Conservation (phyloP, 2,888 invertebrate species). For the Philereme vetulata region DNA sequence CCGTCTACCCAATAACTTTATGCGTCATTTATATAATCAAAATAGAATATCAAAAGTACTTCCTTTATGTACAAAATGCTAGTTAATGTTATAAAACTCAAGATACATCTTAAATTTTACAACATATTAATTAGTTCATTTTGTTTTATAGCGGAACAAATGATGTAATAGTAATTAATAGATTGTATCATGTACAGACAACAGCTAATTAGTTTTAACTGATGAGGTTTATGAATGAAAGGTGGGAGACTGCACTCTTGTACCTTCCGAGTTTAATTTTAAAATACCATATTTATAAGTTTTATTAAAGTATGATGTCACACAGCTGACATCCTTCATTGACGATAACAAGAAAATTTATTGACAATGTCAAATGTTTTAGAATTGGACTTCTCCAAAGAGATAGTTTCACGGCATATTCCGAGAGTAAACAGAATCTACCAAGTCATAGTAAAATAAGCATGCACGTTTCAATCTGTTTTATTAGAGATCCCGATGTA, state of each 20-base stretch:
- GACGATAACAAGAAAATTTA: no score
- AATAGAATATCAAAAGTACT: slow-evolving; percentile 10
- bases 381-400: no score
- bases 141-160: slow-evolving; percentile 28
- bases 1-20: neutral
- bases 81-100: slow-evolving; percentile 5
- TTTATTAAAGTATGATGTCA: no score
- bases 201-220: slow-evolving; percentile 10
- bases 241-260: neutral
- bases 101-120: slow-evolving; percentile 28
- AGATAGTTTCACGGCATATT: no score
- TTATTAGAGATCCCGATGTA: slow-evolving; percentile 50
- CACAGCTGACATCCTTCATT: no score
- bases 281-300: no score
- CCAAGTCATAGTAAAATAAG: slow-evolving; percentile 21
- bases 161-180: slow-evolving; percentile 35
- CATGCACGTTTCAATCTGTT: slow-evolving; percentile 45
- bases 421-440: slow-evolving; percentile 9
- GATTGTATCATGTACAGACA: slow-evolving; percentile 19
- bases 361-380: no score
- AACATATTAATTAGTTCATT: slow-evolving; percentile 22
- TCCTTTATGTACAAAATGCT: neutral
- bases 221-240: slow-evolving; percentile 15
- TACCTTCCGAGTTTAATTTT: no score
- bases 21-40: neutral